Evolutionary conservation across 1,140 invertebrate genomes (phyloP).

Genomic region (Tetragonula clypearis): DNA sequence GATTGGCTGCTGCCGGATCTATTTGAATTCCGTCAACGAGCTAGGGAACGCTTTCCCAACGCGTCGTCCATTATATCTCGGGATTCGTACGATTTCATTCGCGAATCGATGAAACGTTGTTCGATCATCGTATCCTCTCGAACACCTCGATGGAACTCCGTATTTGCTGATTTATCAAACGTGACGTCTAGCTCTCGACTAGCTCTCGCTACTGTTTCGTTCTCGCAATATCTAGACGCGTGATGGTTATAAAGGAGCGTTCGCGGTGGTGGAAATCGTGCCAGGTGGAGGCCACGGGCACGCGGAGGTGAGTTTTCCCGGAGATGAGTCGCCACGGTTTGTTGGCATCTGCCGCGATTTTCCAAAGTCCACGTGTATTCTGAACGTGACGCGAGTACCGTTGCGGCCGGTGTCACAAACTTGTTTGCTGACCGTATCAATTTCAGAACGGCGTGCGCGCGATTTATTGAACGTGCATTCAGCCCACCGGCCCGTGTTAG

Average conservation of each 20-base stretch:
- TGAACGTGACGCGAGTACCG: constrained; percentile 68
- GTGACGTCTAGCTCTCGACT: too few relatives aligned
- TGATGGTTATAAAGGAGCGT: not conserved
- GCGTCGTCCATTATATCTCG: not conserved
- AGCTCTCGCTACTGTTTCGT: too few relatives aligned
- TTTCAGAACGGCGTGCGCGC: constrained; percentile 70
- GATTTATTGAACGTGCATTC: constrained; percentile 73
- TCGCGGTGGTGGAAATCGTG: not conserved
- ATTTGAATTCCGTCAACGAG: not conserved
- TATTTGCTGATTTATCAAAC: not conserved
- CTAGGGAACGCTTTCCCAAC: not conserved
- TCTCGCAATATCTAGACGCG: not conserved
- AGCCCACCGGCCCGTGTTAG: constrained; percentile 45
- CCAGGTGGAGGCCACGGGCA: too few relatives aligned
- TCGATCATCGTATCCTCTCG: not conserved
- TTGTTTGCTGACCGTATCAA: constrained; percentile 77
- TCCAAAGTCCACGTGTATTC: constrained; percentile 55
- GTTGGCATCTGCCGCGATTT: constrained; percentile 52
- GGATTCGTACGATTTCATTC: not conserved
- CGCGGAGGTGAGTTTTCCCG: not conserved
- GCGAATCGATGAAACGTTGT: not conserved
- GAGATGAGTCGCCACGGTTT: constrained; percentile 43
- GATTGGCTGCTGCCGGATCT: too few relatives aligned
- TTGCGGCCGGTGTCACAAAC: constrained; percentile 62
- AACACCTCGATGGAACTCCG: too few relatives aligned